phyloP scores from a whole-genome alignment of 2,113 vertebrate species.

The Mandrillus leucophaeus region DNA sequence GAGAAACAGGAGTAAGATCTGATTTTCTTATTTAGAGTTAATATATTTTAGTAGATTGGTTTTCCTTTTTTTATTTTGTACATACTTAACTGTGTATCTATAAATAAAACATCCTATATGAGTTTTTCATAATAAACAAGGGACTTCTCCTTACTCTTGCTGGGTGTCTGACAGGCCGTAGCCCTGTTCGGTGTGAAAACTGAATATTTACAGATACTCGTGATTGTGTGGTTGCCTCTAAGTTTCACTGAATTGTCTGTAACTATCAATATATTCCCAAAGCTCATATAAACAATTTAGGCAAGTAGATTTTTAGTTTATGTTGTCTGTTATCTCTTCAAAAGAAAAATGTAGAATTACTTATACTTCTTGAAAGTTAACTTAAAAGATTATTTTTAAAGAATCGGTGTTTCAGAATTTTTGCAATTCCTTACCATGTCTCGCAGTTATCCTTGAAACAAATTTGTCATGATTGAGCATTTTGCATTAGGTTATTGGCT shows the following conservation, averaged over 20 bases:
- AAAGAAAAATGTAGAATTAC: slow-evolving; percentile 44
- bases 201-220: background rate
- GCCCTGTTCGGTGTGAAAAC: background rate
- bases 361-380: slow-evolving; percentile 22
- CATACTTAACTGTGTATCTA: background rate
- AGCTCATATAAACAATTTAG: background rate
- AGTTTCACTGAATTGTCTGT: background rate
- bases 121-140: slow-evolving; percentile 32
- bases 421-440: background rate
- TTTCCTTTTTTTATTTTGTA: background rate
- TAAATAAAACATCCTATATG: slow-evolving; percentile 23
- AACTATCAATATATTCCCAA: background rate
- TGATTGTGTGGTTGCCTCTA: background rate
- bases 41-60: slow-evolving; percentile 28
- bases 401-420: background rate
- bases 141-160: background rate
- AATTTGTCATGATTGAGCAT: background rate
- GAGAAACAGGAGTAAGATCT: background rate
- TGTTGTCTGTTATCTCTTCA: slow-evolving; percentile 12
- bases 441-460: background rate
- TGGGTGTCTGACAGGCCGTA: background rate
- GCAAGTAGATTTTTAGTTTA: background rate
- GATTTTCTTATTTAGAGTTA: slow-evolving; percentile 32
- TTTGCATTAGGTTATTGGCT: background rate
- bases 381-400: slow-evolving; percentile 40